Base-by-base conservation (phyloP, 2,888 invertebrate species). In the Coronaproctus castanopsis region DNA sequence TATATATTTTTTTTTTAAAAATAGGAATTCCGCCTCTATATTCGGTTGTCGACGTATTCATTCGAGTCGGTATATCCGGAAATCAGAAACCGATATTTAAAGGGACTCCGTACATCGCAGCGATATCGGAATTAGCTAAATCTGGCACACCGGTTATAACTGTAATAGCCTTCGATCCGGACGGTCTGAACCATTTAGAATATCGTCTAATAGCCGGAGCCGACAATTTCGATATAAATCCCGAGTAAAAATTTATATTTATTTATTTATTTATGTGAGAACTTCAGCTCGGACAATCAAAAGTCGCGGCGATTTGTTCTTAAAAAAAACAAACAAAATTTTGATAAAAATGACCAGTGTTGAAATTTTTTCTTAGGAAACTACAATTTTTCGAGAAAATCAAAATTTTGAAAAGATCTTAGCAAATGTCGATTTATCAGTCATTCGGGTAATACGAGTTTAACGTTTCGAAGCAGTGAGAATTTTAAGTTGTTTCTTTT, bases 61-160 rank as follows among this genome's bases (percentile, higher is more conserved):
- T 87, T 19, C 76, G 84, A n/a, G 85, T 87, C 0, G 86, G 86
- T 0, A 83, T 85, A 2, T 82, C 85, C 1, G 85, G 85, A 1
- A 85, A 86, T 67, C 84, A 85, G 66, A 74, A 84, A n/a, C 87
- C 85, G 0, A 79, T 83, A n/a, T 85, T 84, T 66, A 80, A 81
- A 65, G 83, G 83, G 1, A 82, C 59, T 18, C 66, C 66, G 5
- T 87, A 86, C 66, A 78, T 81, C 63, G 83, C 82, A 0, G 79
- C 77, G 55, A 77, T 87, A 21, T 75, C 77, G 55, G 87, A 87
- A 72, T 82, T 85, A 68, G 80, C 85, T 0, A 71, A 75, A 2
- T 72, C 81, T 1, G 85, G 85, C 1, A 78, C 79, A 18, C 80
- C 80, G 70, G 81, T 88, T 0, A 80, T 84, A 0, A 78, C 75